Conservation (phyloP, 2,888 invertebrate species). For the Coecobrya sp. region DNA sequence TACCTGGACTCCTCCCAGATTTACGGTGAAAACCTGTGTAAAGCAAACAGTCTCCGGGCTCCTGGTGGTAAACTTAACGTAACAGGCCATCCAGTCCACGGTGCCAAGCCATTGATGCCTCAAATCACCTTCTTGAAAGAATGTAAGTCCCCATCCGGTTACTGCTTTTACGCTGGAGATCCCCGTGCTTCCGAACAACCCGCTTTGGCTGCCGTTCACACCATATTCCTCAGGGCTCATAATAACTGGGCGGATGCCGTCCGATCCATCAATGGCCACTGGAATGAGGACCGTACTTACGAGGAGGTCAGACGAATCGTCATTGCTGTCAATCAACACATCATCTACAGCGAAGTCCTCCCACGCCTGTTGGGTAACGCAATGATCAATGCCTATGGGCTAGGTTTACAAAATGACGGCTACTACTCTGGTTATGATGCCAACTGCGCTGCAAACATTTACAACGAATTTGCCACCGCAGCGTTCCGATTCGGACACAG, state of each 20-base stretch:
- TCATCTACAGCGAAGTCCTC: conserved; percentile 96
- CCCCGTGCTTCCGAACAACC: conserved; percentile 97
- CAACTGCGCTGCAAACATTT: conserved; percentile 95
- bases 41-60: conserved; percentile 92
- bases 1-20: conserved; percentile 95
- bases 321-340: conserved; percentile 93
- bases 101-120: conserved; percentile 93
- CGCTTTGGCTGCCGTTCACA: conserved; percentile 95
- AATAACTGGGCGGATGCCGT: conserved; percentile 95
- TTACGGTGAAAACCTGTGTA: conserved; percentile 96
- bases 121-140: conserved; percentile 91
- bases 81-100: conserved; percentile 92
- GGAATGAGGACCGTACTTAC: conserved; percentile 95
- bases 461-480: conserved; percentile 96
- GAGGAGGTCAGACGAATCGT: conserved; percentile 92
- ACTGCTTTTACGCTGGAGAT: conserved; percentile 96
- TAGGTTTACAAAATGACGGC: conserved; percentile 88
- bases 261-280: conserved; percentile 94
- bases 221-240: conserved; percentile 96
- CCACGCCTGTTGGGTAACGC: conserved; percentile 92
- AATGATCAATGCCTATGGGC: conserved; percentile 88
- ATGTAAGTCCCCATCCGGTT: conserved; percentile 95
- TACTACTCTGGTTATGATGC: conserved; percentile 92
- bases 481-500: conserved; percentile 98
- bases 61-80: conserved; percentile 94